A percentile compares a stretch with the other conserved stretches of the same genome.
phyloP scores from a whole-genome alignment of 2,888 invertebrate species.

The Pecten maximus region DNA sequence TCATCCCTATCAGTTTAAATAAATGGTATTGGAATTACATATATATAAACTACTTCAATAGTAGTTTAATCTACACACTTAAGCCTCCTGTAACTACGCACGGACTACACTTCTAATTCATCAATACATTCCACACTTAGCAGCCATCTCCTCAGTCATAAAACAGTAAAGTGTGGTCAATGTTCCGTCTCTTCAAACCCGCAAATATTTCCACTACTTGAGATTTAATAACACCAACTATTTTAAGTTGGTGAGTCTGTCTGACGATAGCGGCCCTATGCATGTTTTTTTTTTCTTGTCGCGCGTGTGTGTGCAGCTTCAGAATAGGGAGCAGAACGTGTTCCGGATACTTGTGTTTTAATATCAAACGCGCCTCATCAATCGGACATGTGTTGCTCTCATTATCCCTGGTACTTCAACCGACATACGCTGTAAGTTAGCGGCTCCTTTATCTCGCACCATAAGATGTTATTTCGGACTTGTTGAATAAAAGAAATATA shows the following conservation, averaged over 20 bases:
- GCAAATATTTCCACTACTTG: neutral
- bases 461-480: neutral
- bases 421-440: neutral
- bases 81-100: neutral
- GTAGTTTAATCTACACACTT: too few species aligned
- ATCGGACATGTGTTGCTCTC: neutral
- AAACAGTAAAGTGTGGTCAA: neutral
- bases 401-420: neutral
- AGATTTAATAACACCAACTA: neutral
- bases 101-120: neutral
- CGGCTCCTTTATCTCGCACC: neutral
- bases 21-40: too few species aligned
- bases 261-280: neutral
- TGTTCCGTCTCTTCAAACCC: neutral
- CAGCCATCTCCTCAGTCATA: neutral
- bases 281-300: neutral
- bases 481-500: neutral
- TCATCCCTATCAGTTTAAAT: too few species aligned
- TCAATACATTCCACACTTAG: neutral
- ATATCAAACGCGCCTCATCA: neutral
- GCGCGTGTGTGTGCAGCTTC: neutral
- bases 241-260: neutral
- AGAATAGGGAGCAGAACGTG: neutral
- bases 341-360: constrained; percentile 18
- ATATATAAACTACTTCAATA: too few species aligned